These are phyloP conservation scores for Micropterix aruncella DNA, from an alignment of 2,888 invertebrate species.

Conservation along the genomic window DNA sequence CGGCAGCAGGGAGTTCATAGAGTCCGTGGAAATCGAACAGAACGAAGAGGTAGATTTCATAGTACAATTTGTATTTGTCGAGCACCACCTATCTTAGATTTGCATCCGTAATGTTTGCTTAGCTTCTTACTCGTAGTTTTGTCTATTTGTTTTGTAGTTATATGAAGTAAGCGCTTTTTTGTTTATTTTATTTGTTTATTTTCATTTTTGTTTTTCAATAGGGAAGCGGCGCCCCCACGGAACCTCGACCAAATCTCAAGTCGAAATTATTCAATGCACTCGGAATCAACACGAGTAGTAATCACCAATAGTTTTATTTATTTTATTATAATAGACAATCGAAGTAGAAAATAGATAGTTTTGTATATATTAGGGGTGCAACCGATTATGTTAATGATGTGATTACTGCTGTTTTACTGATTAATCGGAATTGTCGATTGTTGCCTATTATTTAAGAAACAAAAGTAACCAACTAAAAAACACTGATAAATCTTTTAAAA, in stretches of 20 bases:
- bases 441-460: too few species aligned
- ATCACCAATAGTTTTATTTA: conserved; percentile 8
- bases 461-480: too few species aligned
- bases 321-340: too few species aligned
- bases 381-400: too few species aligned
- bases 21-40: conserved; percentile 54
- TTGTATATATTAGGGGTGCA: too few species aligned
- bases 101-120: background rate
- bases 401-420: too few species aligned
- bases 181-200: conserved; percentile 27
- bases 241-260: conserved; percentile 65
- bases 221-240: conserved; percentile 53
- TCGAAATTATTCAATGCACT: conserved; percentile 76
- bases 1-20: conserved; percentile 57
- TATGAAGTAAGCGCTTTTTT: conserved; percentile 6
- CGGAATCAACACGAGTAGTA: conserved; percentile 57
- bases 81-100: too few species aligned
- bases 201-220: conserved; percentile 36
- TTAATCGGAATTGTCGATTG: too few species aligned
- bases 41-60: conserved; percentile 80
- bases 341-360: too few species aligned
- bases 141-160: background rate
- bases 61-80: too few species aligned
- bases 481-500: too few species aligned
- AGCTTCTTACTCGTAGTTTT: background rate